Evolutionary conservation across 2,113 vertebrate species (phyloP), one percentile per base, ranked within the genome.

Genomic region (Glaucidium brasilianum): DNA sequence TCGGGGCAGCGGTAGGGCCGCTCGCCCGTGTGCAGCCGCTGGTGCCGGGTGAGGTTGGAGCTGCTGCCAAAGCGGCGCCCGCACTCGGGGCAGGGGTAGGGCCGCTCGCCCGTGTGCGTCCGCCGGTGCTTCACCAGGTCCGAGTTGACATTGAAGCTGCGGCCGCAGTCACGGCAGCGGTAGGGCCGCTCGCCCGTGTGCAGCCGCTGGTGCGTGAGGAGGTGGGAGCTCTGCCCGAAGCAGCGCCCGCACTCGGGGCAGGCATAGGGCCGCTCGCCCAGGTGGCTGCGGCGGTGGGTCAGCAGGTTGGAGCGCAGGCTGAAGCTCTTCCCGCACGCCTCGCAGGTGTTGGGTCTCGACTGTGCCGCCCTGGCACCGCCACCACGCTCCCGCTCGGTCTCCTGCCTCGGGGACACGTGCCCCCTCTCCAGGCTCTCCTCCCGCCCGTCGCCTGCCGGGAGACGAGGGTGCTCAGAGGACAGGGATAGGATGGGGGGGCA

Each of bases 361-460:
- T 1, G 49, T 1, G 49, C n/a, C 4, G 10, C n/a, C 19, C 68
- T 7, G 5, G 50, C 37, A 10, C 50, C 4, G 11, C 29, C 2
- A 3, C 29, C 37, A 2, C 8, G 8, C 37, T 73, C 37, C 69
- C 2, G 27, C 27, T 32, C 50, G 2, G 19, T 30, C n/a, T 39
- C 35, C 19, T 22, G 35, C 27, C 27, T 19, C 11, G 16, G 43
- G 6, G 23, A 47, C 3, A 5, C 7, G 34, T 5, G 6, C 18
- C 35, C 50, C 49, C 7, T 30, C 35, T 30, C 49, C 3, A 5
- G 37, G 71, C 29, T 32, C 71, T 73, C 69, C 27, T 72, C 50
- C 21, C 10, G 52, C 22, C 15, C 3, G 11, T 41, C 37, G 10
- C 52, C 52, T 73, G 71, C 52, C 1, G 9, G 71, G 34, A 47